phyloP scores from a whole-genome alignment of 2,113 vertebrate genomes.

The Oreochromis aureus region DNA sequence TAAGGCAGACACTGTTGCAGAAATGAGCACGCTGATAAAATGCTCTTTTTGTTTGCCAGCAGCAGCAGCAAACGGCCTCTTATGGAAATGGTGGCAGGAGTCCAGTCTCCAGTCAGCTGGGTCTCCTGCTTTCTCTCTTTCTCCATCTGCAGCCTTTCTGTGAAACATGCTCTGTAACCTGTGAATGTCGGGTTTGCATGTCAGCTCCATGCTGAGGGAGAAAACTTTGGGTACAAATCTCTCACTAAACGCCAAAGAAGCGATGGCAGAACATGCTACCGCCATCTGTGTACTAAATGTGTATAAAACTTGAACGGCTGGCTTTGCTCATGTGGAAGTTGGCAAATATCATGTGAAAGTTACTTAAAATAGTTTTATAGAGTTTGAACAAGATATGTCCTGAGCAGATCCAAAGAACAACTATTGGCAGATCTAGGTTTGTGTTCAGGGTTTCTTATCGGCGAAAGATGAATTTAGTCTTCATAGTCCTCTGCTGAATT shows the following conservation, averaged over 20 bases:
- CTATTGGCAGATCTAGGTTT: background rate
- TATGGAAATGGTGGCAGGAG: slow-evolving; percentile 22
- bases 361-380: background rate
- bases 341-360: background rate
- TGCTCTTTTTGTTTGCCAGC: background rate
- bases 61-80: slow-evolving; percentile 4
- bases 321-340: background rate
- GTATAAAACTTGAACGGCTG: background rate
- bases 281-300: background rate
- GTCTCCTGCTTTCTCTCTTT: background rate
- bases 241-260: background rate
- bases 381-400: background rate
- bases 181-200: background rate
- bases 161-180: background rate
- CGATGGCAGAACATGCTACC: background rate
- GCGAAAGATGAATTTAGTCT: background rate
- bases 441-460: background rate
- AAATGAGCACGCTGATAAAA: slow-evolving; percentile 22
- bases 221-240: background rate
- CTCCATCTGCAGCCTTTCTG: background rate
- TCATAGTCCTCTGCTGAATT: background rate
- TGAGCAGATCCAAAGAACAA: background rate
- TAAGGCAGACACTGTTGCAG: background rate
- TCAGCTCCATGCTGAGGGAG: background rate
- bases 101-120: background rate